phyloP scores from a whole-genome alignment of 2,113 vertebrate genomes.

The Phainopepla nitens region DNA sequence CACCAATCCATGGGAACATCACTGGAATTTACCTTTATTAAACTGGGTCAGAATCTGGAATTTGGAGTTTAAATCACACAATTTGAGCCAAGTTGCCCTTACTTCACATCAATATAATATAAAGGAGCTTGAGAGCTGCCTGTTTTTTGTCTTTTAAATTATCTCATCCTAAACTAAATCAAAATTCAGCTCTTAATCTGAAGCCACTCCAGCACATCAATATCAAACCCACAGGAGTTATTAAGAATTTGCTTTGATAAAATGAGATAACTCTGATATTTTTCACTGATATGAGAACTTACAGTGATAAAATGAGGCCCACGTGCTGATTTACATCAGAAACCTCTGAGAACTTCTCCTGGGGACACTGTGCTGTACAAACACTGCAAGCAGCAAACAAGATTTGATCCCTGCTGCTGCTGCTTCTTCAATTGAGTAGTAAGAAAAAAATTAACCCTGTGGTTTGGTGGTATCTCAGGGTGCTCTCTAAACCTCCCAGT shows the following conservation, averaged over 20 bases:
- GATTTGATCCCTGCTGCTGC: not conserved
- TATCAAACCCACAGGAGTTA: not conserved
- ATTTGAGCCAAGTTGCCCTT: not conserved
- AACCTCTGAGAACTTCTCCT: not conserved
- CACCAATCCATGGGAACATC: not conserved
- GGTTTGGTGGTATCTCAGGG: not conserved
- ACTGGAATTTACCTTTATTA: not conserved
- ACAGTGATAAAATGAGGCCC: not conserved
- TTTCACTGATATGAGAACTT: not conserved
- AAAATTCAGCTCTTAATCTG: not conserved
- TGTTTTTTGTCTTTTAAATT: not conserved
- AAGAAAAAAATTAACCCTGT: not conserved
- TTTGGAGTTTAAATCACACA: not conserved
- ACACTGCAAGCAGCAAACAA: not conserved
- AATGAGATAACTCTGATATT: not conserved
- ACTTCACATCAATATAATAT: not conserved
- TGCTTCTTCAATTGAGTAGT: not conserved
- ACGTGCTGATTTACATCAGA: not conserved
- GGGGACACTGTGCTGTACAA: not conserved
- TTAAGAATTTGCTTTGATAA: not conserved
- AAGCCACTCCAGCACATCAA: not conserved
- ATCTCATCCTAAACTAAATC: not conserved
- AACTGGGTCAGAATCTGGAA: not conserved
- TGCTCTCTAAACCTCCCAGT: not conserved
- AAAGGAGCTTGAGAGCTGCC: not conserved